Conservation (phyloP, 2,888 invertebrate genomes). For the Ctena decussata region DNA sequence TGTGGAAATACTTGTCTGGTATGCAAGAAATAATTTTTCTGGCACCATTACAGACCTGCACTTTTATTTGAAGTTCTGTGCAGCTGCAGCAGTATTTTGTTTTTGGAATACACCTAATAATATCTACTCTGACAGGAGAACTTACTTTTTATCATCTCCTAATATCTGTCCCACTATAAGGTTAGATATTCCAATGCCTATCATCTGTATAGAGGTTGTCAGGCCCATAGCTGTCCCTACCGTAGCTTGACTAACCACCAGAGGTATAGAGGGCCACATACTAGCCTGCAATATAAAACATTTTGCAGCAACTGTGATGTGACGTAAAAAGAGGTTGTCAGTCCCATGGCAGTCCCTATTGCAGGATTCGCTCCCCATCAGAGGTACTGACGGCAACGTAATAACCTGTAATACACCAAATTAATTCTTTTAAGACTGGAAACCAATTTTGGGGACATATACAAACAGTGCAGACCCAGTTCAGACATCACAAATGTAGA, state of each 20-base stretch:
- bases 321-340: slow-evolving; percentile 87
- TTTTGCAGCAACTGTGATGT: too few species aligned
- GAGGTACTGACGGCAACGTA: slow-evolving; percentile 87
- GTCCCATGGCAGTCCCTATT: slow-evolving; percentile 87
- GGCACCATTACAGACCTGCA: too few species aligned
- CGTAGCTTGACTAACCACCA: slow-evolving; percentile 86
- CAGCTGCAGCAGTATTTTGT: too few species aligned
- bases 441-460: too few species aligned
- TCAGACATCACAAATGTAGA: too few species aligned
- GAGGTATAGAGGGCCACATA: slow-evolving; percentile 87
- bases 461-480: too few species aligned
- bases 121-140: too few species aligned
- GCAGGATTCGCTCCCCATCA: slow-evolving; percentile 86
- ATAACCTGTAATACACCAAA: slow-evolving; percentile 84
- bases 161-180: slow-evolving; percentile 86
- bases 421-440: too few species aligned
- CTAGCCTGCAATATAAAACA: slow-evolving; percentile 82
- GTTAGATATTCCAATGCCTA: slow-evolving; percentile 87
- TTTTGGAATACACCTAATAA: too few species aligned
- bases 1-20: too few species aligned
- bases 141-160: slow-evolving; percentile 78
- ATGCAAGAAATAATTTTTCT: too few species aligned
- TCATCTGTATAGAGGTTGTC: slow-evolving; percentile 87
- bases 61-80: too few species aligned
- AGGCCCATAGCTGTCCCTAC: slow-evolving; percentile 87